Conservation (phyloP, 2,113 vertebrate species). For the Hemiscyllium ocellatum region DNA sequence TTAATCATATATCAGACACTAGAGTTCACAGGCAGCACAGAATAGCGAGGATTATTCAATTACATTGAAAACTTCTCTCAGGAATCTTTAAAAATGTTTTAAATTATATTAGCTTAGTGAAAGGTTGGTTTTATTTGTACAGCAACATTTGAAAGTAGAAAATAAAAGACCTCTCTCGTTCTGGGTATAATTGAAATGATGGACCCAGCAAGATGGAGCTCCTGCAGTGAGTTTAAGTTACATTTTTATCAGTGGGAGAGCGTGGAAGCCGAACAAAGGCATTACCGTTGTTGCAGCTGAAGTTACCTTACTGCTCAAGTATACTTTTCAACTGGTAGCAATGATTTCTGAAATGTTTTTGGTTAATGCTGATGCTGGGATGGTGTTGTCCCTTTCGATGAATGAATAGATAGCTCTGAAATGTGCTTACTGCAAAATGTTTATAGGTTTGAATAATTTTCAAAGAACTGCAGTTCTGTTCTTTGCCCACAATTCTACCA, state of each 20-base stretch:
- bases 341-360: not conserved
- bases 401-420: not conserved
- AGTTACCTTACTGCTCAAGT: not conserved
- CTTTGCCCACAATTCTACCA: not conserved
- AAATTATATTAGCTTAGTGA: not conserved
- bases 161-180: not conserved
- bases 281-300: not conserved
- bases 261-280: not conserved
- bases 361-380: not conserved
- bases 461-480: not conserved
- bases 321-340: not conserved
- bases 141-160: not conserved
- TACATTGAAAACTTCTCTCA: not conserved
- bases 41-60: not conserved
- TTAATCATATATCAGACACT: not conserved
- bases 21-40: not conserved
- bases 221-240: not conserved
- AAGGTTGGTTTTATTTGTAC: not conserved
- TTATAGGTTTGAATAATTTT: not conserved
- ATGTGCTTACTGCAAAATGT: not conserved
- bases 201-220: not conserved
- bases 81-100: not conserved
- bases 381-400: not conserved
- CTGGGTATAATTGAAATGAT: constrained; percentile 31
- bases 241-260: not conserved